Base-by-base conservation (phyloP, 2,113 vertebrate species). In the Dasyornis broadbenti region DNA sequence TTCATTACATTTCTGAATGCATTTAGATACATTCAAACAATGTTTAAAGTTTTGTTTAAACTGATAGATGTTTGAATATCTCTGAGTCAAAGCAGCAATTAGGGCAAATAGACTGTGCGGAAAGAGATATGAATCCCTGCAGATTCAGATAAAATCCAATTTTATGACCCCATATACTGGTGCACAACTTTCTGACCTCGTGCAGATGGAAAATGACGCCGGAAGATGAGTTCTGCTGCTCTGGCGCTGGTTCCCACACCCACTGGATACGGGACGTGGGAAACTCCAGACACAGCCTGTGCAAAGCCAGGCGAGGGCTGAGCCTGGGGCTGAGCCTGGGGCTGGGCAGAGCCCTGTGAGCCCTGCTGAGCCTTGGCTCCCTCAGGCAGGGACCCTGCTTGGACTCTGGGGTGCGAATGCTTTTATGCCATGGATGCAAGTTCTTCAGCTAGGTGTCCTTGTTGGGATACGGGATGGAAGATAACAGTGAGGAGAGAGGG, bases 11-110 rank as follows among this genome's bases (percentile, higher is more conserved):
- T 94, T 78, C 82, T 94, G 83, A 96, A 89, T 94, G 76, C 33
- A 19, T 92, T 90, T 89, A 90, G 86, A 85, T 89, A 42, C 76
- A 65, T 95, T 95, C 82, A 79, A 94, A 91, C 64, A 84, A 79
- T 49, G 65, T 69, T 86, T 69, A 90, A 96, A 94, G 90, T 96
- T 97, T 92, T 90, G 78, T 95, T 95, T 97, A 89, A 97, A 91
- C 79, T 94, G 92, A 96, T 66, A 94, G 87, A 96, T 94, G 86
- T 44, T 80, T 52, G 69, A 73, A 85, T 84, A 84, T 91, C 37
- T 94, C 53, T 4, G 52, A 90, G 61, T 94, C 82, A 90, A 56
- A 84, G 83, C 69, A 84, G 65, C 94, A 95, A 90, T 96, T 96
- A 94, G 86, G 69, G 54, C 30, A 76, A 93, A 97, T 71, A 93